Base-by-base conservation (phyloP, 2,888 invertebrate species). In the Plutella xylostella region DNA sequence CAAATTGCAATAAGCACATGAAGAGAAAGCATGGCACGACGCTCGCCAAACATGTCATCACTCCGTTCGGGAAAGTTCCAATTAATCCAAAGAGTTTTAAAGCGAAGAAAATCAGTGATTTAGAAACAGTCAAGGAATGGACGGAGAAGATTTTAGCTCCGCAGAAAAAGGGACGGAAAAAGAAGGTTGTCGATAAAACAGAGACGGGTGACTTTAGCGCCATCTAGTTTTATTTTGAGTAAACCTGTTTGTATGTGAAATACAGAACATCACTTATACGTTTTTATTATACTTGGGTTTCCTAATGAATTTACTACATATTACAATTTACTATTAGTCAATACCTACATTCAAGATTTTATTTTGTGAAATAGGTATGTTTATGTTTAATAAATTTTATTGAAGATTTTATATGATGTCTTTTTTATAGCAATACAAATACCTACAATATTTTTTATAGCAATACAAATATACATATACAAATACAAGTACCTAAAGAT, bases 1-100 rank as follows among this genome's bases (percentile, higher is more conserved):
- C 89, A 12, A 89, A 89, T 66, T 89, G 88, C 58, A 89, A 89
- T 59, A 89, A 89, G 56, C 89, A 89, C 55, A 88, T 89, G 87
- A 89, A 88, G 65, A 72, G 89, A 18, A 74, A 88, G 28, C 88
- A 89, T 55, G 87, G 87, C 35, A 78, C 35, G n/a, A 39, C 38
- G 11, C 20, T 43, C n/a, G 43, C 47, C 1, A 47, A 47, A 22
- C 40, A 30, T 12, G 28, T 72, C 20, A 70, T 74, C 11, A 45
- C 73, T 2, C 70, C 73, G 2, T 65, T 63, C 4, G 45, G 45
- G 11, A 37, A 37, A 19, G 17, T 45, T 4, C 45, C 45, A 1
- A n/a, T 45, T 4, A 31, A 45, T 19, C 45, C 41, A 6, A 12
- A 9, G 19, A 45, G 28, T 6, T 41, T 41, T 6, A 17, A 15